Evolutionary conservation across 2,888 invertebrate genomes (phyloP), one percentile per base, ranked within the genome.

Genomic region (Yponomeuta malinellus): DNA sequence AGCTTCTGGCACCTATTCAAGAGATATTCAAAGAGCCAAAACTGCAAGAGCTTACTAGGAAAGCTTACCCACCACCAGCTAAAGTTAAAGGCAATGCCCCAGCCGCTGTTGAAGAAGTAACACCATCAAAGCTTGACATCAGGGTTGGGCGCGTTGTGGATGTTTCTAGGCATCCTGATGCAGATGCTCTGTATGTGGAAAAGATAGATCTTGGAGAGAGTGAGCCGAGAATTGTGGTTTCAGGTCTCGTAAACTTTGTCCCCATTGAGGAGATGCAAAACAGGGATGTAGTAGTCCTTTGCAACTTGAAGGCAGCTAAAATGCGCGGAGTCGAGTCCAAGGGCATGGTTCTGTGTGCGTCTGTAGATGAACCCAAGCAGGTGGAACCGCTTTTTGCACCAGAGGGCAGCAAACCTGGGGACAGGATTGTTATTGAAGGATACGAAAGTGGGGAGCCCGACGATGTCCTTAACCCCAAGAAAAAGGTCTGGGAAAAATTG

Each of bases 291-390:
- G 96, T 99, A 5, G 97, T 99, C 3, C 90, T 99, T 70, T 98
- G 98, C 78, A 99, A 99, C 87, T 93, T 99, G 70, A 99, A 99
- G 90, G 96, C 99, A 63, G 98, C 98, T 15, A 99, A 98, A 93
- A 97, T 99, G 95, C 94, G 98, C 75, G 98, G 98, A 70, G 92
- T 98, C 48, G 95, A 96, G 77, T 98, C 98, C 0, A 95, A 96
- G 83, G 98, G 98, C 73, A 98, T 98, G 98, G 96, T 98, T 63
- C 92, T 98, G 69, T 98, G 98, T 92, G 97, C 98, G 23, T 97
- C 97, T 67, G 88, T 94, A 69, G 95, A 95, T 81, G 96, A 96
- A 75, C 96, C 96, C 66, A 95, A 94, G 78, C 94, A 95, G 83
- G 97, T 98, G 6, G 99, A 99, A 85, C 96, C 97, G 1, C 92